Conservation (phyloP, 2,888 invertebrate genomes). For the Hydropsyche betteni region DNA sequence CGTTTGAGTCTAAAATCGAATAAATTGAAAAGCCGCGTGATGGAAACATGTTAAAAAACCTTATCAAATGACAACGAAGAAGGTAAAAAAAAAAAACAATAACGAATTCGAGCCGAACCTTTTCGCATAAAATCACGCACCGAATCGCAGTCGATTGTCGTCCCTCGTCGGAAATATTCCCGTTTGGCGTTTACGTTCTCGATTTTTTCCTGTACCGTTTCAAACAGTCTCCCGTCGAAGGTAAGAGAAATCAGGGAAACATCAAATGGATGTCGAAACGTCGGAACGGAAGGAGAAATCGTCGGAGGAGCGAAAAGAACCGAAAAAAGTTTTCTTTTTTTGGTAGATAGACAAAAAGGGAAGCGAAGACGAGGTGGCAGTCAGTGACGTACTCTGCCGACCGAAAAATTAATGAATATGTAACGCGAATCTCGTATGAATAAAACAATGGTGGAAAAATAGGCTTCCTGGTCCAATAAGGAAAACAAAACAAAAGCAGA, state of each 20-base stretch:
- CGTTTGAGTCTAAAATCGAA: constrained; percentile 2
- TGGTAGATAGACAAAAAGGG: not conserved
- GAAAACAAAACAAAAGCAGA: constrained; percentile 20
- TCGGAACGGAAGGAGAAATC: constrained; percentile 31
- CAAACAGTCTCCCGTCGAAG: not conserved
- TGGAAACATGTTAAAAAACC: not conserved
- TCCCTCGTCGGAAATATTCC: constrained; percentile 3
- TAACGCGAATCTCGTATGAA: constrained; percentile 28
- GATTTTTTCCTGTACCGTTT: not conserved
- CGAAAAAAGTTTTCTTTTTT: not conserved
- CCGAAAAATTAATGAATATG: constrained; percentile 38
- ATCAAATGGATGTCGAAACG: constrained; percentile 40
- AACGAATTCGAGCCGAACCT: constrained; percentile 4
- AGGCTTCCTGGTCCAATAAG: constrained; percentile 1
- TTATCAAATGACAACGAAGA: too few relatives aligned
- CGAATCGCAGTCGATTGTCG: constrained; percentile 12
- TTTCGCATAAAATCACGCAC: not conserved
- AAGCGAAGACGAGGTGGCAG: not conserved
- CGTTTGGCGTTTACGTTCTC: not conserved
- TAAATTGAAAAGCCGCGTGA: constrained; percentile 11
- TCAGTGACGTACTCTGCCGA: constrained; percentile 5
- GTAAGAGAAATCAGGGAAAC: constrained; percentile 8
- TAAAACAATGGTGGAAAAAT: constrained; percentile 33
- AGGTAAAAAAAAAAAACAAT: not conserved
- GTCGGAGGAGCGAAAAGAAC: constrained; percentile 25